A percentile compares a stretch with the other conserved stretches of the same genome.
Evolutionary conservation across 2,113 vertebrate species (phyloP).

Genomic region (Gallinago paraguaiae): DNA sequence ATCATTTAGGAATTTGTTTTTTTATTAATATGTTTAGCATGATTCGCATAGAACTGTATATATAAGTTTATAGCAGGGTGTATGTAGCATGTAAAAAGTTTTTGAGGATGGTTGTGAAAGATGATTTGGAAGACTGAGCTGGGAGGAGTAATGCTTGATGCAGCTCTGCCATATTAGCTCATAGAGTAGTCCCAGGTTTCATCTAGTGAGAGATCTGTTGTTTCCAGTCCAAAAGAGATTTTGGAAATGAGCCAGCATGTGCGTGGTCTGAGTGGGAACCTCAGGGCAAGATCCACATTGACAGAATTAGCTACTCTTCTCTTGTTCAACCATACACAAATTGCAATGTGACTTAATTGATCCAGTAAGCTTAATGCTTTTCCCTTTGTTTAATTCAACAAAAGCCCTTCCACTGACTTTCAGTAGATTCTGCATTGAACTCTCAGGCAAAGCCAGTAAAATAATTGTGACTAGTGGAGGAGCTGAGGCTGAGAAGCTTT

Average conservation of each 20-base stretch:
- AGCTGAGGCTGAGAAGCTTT: background rate
- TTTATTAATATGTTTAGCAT: background rate
- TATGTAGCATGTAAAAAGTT: background rate
- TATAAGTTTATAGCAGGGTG: background rate
- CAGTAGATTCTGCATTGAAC: background rate
- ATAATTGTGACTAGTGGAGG: background rate
- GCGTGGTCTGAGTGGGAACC: background rate
- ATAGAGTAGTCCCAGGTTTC: background rate
- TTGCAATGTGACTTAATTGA: background rate
- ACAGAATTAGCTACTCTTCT: background rate
- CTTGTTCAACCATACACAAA: background rate
- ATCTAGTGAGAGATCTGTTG: background rate
- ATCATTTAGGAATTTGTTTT: background rate
- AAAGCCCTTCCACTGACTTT: conserved; percentile 11
- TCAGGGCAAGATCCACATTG: background rate
- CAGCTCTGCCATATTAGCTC: background rate
- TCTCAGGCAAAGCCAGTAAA: background rate
- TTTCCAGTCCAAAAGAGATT: background rate
- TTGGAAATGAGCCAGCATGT: background rate
- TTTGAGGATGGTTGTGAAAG: background rate
- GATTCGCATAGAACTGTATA: background rate
- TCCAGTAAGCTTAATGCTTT: background rate
- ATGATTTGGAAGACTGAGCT: background rate
- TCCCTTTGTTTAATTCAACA: background rate
- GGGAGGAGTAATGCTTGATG: background rate